phyloP scores from a whole-genome alignment of 2,888 invertebrate species.

The Volucella inflata region DNA sequence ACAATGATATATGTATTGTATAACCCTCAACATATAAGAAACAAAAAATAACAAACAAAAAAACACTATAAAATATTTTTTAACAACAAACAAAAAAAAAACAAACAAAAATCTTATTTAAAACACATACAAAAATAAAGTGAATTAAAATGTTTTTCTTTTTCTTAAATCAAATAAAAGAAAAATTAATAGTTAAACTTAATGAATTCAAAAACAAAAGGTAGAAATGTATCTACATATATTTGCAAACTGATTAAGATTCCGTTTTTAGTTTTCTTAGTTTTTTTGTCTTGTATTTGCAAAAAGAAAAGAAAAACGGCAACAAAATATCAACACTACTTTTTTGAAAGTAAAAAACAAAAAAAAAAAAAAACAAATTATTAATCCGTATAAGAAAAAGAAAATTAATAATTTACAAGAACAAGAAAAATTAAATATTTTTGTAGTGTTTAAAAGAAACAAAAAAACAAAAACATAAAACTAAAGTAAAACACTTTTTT shows the following conservation, averaged over 20 bases:
- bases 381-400: constrained; percentile 34
- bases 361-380: constrained; percentile 13
- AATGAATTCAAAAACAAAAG: constrained; percentile 32
- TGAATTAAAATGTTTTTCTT: constrained; percentile 29
- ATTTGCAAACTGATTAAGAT: constrained; percentile 56
- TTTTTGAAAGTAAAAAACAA: constrained; percentile 24
- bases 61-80: constrained; percentile 67
- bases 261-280: constrained; percentile 35
- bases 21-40: constrained; percentile 59
- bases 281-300: constrained; percentile 37
- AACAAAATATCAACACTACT: constrained; percentile 4
- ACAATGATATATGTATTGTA: constrained; percentile 72
- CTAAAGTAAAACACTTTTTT: constrained; percentile 38
- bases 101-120: constrained; percentile 40
- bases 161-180: constrained; percentile 11
- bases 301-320: too few relatives aligned
- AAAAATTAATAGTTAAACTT: constrained; percentile 43
- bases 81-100: constrained; percentile 35
- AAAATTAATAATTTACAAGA: constrained; percentile 35
- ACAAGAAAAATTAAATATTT: constrained; percentile 50
- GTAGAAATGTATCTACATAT: constrained; percentile 12
- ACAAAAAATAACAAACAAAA: constrained; percentile 39
- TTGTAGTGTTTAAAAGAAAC: constrained; percentile 62
- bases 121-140: constrained; percentile 21
- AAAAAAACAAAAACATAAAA: neutral